Percentiles rank a stretch among this genome's conserved stretches.
phyloP scores from a whole-genome alignment of 2,113 vertebrate genomes.

The Pomatostomus ruficeps region DNA sequence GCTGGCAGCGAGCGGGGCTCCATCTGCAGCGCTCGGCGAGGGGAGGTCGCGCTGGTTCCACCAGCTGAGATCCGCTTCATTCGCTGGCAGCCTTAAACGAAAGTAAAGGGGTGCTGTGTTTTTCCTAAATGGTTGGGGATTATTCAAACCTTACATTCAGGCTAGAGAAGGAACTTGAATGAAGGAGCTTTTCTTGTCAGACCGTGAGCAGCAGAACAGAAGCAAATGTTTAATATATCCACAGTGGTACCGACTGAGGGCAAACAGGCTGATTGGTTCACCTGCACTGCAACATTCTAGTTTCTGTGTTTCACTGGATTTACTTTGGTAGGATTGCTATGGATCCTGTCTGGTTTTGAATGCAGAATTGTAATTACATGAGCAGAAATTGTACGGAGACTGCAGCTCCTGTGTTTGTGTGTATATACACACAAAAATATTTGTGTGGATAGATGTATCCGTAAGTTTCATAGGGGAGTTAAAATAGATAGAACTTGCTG shows the following conservation, averaged over 20 bases:
- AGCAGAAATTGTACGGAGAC: neutral
- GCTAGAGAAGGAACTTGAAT: neutral
- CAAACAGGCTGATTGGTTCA: neutral
- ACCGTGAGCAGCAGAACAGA: neutral
- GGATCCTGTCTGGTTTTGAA: neutral
- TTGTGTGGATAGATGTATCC: neutral
- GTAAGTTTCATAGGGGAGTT: neutral
- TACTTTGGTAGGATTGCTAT: neutral
- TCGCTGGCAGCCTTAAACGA: neutral
- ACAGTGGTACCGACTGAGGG: rapidly evolving
- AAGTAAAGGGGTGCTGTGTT: neutral
- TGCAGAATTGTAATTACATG: neutral
- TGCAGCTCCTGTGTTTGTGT: neutral
- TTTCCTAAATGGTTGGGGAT: neutral
- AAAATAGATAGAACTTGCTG: neutral
- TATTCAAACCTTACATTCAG: neutral
- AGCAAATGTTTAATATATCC: neutral
- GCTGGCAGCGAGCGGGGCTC: rapidly evolving
- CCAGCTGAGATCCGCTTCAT: neutral
- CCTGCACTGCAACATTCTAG: neutral
- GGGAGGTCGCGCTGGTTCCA: rapidly evolving
- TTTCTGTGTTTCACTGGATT: neutral
- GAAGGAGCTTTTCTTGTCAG: neutral
- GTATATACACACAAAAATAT: neutral
- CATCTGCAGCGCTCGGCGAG: rapidly evolving